Percentiles rank a stretch among this genome's conserved stretches.
Evolutionary conservation across 1,140 invertebrate genomes (phyloP).

Genomic region (Ridgeia piscesae): DNA sequence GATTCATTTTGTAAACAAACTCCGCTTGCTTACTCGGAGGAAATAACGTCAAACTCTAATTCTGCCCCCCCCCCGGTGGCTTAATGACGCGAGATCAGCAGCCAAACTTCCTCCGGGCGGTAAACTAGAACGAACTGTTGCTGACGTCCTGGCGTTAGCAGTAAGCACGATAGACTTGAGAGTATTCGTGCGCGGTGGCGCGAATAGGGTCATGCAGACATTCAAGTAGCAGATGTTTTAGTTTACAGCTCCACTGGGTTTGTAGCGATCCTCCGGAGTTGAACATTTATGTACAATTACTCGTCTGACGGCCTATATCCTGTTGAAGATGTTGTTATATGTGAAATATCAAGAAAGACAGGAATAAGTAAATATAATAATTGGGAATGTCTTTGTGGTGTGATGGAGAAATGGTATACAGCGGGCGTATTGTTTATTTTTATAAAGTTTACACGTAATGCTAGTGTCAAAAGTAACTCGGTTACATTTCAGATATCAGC

Average conservation of each 20-base stretch:
- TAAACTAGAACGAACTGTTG: neutral
- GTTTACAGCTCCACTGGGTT: neutral
- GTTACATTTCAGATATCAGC: no score
- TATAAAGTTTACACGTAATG: no score
- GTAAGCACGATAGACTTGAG: neutral
- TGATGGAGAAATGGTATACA: no score
- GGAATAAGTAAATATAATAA: no score
- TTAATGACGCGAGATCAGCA: neutral
- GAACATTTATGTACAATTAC: no score
- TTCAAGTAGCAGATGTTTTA: neutral
- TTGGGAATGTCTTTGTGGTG: no score
- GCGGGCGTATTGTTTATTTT: no score
- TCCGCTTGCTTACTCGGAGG: neutral
- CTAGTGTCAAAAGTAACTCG: no score
- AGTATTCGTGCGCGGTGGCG: neutral
- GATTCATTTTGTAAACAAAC: no score
- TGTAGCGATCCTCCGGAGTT: neutral
- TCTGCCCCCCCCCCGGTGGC: neutral
- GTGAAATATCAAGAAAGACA: no score
- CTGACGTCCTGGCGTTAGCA: neutral
- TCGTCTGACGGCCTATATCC: neutral
- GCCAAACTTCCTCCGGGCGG: neutral
- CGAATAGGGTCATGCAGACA: neutral
- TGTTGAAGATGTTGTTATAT: neutral
- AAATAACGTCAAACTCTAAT: neutral